Base-by-base conservation (phyloP, 2,888 invertebrate species). In the Apamea anceps region DNA sequence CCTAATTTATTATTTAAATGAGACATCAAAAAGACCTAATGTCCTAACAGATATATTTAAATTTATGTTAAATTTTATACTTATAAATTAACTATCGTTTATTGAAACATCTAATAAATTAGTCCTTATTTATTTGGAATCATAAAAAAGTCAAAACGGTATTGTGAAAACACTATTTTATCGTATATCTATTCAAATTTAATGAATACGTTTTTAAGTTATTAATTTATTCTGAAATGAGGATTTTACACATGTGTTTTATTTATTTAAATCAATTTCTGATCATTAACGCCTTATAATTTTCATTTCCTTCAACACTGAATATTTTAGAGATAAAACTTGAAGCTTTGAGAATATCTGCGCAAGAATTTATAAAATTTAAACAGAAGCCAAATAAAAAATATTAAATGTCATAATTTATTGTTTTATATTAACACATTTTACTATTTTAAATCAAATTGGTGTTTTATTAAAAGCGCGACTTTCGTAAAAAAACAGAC, bases 1-100 rank as follows among this genome's bases (percentile, higher is more conserved):
- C 48, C 45, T 72, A 66, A 82, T 79, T 80, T 72, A 42, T 28
- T 82, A 86, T 88, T 82, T 80, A 82, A 87, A 86, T 85, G 73
- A 80, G 82, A 76, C 76, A 81, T 80, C 72, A 57, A 75, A 84
- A 84, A 84, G 77, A 86, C 85, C 85, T 83, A 75, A 72, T 77
- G 79, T 87, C 74, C 60, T 15, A 72, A 57, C 21, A 72, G 57
- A 71, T 75, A 15, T 89, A 91, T 92, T 93, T 73, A 91, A 92
- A 92, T 91, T 89, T 91, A 93, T 92, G 91, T 87, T 84, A 90
- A 92, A 86, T 85, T 88, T 84, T 82, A 89, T 79, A 85, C 80
- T 88, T 85, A 85, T 85, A 84, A 87, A 85, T 84, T 86, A 85
- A 88, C 87, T 84, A 90, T 88, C 85, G 87, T 82, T 88, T 88